A percentile compares a stretch with the other conserved stretches of the same genome.
phyloP scores from a whole-genome alignment of 2,797 vertebrate species.

The Capromys pilorides region DNA sequence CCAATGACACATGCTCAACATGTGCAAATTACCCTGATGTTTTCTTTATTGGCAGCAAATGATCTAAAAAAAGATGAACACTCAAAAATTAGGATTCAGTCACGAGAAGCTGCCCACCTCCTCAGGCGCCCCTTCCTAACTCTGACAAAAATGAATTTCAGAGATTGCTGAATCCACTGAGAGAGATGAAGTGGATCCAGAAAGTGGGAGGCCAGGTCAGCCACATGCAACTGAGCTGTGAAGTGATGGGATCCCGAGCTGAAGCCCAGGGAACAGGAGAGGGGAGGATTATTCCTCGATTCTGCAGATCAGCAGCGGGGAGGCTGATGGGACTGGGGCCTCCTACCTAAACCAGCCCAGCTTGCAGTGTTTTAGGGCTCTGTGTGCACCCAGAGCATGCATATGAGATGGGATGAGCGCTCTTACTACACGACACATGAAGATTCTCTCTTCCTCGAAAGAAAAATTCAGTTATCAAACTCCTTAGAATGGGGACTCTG shows the following conservation, averaged over 20 bases:
- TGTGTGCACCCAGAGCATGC: not conserved
- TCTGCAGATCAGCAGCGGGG: not conserved
- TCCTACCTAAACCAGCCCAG: not conserved
- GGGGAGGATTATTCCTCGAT: fast-evolving
- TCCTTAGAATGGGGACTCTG: not conserved
- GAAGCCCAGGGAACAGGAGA: not conserved
- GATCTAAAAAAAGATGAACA: not conserved
- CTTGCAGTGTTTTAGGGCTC: not conserved
- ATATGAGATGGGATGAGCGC: not conserved
- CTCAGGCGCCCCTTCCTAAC: not conserved
- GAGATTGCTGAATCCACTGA: not conserved
- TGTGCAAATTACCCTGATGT: not conserved
- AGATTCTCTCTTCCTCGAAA: not conserved
- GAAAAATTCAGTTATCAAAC: not conserved
- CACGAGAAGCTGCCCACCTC: not conserved
- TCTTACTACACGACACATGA: not conserved
- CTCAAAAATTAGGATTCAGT: not conserved
- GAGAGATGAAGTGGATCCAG: not conserved
- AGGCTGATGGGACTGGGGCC: not conserved
- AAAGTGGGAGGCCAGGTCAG: not conserved
- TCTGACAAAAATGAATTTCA: not conserved
- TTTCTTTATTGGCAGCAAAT: not conserved
- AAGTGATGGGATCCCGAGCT: not conserved
- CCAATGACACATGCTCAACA: not conserved
- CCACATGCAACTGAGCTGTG: not conserved